Conservation (phyloP, 2,113 vertebrate genomes). For the Mungos mungo region DNA sequence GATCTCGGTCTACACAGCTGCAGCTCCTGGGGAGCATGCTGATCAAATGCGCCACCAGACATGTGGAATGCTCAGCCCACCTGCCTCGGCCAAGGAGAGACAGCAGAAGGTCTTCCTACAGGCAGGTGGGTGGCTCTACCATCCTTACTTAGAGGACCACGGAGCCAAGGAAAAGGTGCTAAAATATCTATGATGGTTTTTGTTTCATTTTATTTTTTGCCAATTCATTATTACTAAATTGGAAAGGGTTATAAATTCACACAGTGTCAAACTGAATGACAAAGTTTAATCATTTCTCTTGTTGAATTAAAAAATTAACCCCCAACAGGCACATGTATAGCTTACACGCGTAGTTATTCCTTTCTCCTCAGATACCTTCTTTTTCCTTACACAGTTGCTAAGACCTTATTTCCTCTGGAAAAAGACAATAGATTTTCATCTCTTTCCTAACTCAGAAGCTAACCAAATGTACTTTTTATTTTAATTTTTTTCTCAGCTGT, state of each 20-base stretch:
- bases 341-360: background rate
- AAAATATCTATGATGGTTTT: background rate
- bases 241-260: background rate
- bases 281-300: background rate
- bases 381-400: background rate
- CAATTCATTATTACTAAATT: background rate
- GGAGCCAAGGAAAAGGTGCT: background rate
- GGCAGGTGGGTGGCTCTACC: background rate
- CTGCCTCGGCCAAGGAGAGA: background rate
- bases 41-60: background rate
- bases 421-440: background rate
- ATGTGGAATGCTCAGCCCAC: background rate
- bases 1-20: background rate
- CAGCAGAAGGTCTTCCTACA: accelerated
- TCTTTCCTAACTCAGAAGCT: background rate
- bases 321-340: too few relatives aligned
- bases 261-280: background rate
- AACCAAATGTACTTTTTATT: background rate
- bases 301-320: background rate
- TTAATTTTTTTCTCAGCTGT: background rate
- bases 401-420: background rate
- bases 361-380: background rate
- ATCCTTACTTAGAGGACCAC: background rate
- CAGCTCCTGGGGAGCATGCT: background rate
- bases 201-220: background rate